Conservation (phyloP, 2,888 invertebrate species). For the Netelia fuscicornis region DNA sequence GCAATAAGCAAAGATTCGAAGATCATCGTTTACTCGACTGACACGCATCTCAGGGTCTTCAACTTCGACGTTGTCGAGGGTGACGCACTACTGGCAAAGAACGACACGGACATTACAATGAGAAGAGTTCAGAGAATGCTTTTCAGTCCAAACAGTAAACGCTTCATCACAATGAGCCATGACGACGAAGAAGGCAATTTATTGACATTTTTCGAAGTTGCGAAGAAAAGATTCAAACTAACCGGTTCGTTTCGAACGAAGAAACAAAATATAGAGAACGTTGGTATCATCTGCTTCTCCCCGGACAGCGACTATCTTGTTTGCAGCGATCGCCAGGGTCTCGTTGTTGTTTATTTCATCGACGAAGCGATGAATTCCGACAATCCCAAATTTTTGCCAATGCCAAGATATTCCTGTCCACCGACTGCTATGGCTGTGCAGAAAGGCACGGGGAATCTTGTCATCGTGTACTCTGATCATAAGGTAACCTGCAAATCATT, state of each 20-base stretch:
- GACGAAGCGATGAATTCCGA: constrained; percentile 73
- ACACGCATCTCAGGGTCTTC: constrained; percentile 88
- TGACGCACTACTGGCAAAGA: constrained; percentile 76
- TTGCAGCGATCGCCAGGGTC: constrained; percentile 88
- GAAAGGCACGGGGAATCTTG: constrained; percentile 86
- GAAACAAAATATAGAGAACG: constrained; percentile 74
- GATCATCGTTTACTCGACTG: constrained; percentile 92
- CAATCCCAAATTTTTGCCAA: constrained; percentile 84
- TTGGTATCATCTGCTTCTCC: constrained; percentile 79
- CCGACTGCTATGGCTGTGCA: constrained; percentile 91
- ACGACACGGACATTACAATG: constrained; percentile 75
- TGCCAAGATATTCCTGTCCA: constrained; percentile 90
- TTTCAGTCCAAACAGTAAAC: constrained; percentile 81
- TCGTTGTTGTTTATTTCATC: constrained; percentile 88
- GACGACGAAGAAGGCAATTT: constrained; percentile 72
- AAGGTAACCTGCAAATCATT: constrained; percentile 86
- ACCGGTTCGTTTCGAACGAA: constrained; percentile 76
- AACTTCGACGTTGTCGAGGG: constrained; percentile 87
- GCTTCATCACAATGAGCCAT: constrained; percentile 76
- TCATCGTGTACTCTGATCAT: constrained; percentile 92
- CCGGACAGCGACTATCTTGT: constrained; percentile 88
- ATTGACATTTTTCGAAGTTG: constrained; percentile 77
- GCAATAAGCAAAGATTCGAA: constrained; percentile 90
- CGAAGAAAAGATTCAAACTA: constrained; percentile 75
- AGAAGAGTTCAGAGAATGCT: constrained; percentile 80